phyloP scores from a whole-genome alignment of 2,113 vertebrate genomes.

The Lichenostomus cassidix region DNA sequence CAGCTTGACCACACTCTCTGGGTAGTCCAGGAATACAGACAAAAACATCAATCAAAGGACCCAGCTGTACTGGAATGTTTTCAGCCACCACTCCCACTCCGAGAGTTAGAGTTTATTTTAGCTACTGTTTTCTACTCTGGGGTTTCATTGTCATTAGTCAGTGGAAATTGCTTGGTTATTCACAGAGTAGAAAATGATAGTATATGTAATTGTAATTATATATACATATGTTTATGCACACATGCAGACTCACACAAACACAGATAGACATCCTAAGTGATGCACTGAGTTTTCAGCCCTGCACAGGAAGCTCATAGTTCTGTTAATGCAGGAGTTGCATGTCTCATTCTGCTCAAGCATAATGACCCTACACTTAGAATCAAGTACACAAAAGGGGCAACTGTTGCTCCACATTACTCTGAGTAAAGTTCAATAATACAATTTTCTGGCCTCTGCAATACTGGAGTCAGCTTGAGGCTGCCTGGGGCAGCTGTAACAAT shows the following conservation, averaged over 20 bases:
- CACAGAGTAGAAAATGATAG: slow-evolving; percentile 6
- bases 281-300: neutral
- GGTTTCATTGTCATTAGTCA: slow-evolving; percentile 14
- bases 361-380: neutral
- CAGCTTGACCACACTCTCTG: slow-evolving; percentile 36
- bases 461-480: neutral
- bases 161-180: slow-evolving; percentile 6
- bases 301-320: neutral
- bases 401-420: neutral
- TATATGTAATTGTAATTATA: neutral
- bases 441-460: neutral
- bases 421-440: neutral
- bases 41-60: slow-evolving; percentile 41
- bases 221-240: neutral
- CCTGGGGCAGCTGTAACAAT: neutral
- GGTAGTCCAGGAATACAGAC: neutral
- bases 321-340: neutral
- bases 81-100: slow-evolving; percentile 10
- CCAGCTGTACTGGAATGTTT: slow-evolving; percentile 20
- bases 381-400: neutral
- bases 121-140: slow-evolving; percentile 35
- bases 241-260: neutral
- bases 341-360: neutral
- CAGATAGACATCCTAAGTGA: neutral
- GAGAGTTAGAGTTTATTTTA: slow-evolving; percentile 34